Percentiles rank a stretch among this genome's conserved stretches.
Evolutionary conservation across 2,113 vertebrate species (phyloP).

Genomic region (Neodon shergylaensis): DNA sequence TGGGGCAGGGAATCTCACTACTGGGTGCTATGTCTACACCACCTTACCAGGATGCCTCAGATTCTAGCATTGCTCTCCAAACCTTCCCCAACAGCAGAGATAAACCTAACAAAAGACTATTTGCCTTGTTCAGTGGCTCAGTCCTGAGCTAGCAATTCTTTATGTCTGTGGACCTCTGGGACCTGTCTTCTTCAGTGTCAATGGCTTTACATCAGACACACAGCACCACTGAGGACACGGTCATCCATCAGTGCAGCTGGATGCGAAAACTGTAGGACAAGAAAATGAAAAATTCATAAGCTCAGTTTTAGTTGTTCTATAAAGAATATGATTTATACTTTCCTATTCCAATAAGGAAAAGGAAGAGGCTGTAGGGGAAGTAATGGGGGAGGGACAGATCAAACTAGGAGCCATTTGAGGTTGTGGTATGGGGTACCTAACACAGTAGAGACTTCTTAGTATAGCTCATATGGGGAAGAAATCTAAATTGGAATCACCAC

Average conservation of each 20-base stretch:
- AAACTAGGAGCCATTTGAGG: neutral
- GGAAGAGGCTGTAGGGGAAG: neutral
- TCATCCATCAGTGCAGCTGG: no score
- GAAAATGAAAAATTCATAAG: neutral
- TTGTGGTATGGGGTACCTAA: neutral
- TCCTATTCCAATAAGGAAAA: neutral
- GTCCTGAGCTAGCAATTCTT: neutral
- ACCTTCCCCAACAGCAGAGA: neutral
- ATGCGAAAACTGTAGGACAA: neutral
- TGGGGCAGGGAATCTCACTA: neutral
- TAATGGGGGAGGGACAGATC: neutral
- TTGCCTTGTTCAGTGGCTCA: neutral
- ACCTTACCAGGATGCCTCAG: rapidly evolving
- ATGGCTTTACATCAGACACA: neutral
- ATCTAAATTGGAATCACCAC: neutral
- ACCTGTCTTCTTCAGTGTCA: no score
- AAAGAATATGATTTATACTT: neutral
- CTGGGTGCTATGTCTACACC: neutral
- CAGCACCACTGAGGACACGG: neutral
- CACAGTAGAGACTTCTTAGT: neutral
- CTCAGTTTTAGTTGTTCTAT: neutral
- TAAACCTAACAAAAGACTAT: neutral
- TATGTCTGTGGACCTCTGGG: neutral
- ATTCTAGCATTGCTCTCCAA: neutral
- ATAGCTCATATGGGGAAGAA: neutral